Conservation (phyloP, 2,888 invertebrate species). For the Lithophane ornitopus region DNA sequence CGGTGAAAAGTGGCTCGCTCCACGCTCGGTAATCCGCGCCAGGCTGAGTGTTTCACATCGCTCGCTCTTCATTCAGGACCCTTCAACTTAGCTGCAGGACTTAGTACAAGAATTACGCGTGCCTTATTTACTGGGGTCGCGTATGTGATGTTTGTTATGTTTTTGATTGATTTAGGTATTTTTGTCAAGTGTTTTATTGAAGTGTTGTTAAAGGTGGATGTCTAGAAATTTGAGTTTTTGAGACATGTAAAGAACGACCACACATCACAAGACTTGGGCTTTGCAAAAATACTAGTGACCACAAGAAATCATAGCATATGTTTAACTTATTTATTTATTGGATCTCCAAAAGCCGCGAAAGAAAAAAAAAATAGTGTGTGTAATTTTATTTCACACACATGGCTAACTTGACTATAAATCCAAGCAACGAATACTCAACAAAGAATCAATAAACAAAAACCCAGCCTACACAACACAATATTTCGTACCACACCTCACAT, state of each 20-base stretch:
- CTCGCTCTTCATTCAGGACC: constrained; percentile 81
- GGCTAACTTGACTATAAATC: not conserved
- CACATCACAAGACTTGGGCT: not conserved
- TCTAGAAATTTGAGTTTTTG: not conserved
- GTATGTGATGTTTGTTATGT: constrained; percentile 16
- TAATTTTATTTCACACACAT: not conserved
- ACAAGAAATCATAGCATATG: not conserved
- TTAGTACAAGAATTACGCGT: constrained; percentile 60
- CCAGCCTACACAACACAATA: constrained; percentile 20
- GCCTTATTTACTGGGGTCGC: constrained; percentile 49
- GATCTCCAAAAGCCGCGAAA: no score
- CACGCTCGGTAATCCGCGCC: constrained; percentile 78
- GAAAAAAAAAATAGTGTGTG: no score
- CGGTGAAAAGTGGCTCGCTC: constrained; percentile 70
- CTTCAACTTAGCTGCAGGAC: constrained; percentile 76
- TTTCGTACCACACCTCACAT: constrained; percentile 52
- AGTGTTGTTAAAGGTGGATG: not conserved
- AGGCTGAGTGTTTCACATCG: constrained; percentile 81
- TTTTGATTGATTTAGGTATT: constrained; percentile 11
- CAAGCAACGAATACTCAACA: not conserved
- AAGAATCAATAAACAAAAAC: constrained; percentile 22
- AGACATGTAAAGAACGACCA: not conserved
- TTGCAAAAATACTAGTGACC: not conserved
- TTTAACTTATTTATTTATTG: not conserved
- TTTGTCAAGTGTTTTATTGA: constrained; percentile 1